Evolutionary conservation across 92 coral and sea anemone genomes (phyloP).

Genomic region (Phenganax marumi): DNA sequence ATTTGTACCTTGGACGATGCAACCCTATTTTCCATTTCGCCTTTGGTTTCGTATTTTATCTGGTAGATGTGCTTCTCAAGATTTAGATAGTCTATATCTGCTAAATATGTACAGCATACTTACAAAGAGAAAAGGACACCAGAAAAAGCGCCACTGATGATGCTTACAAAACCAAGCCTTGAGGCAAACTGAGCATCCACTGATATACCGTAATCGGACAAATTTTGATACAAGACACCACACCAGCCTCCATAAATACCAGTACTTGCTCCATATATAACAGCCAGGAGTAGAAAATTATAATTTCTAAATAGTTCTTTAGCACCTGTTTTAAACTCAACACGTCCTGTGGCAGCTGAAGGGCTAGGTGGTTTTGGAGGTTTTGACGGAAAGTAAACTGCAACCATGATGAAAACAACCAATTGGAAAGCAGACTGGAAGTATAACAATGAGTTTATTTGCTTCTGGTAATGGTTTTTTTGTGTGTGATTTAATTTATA

Average conservation of each 20-base stretch:
- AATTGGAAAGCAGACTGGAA: conserved; percentile 69
- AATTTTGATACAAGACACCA: conserved; percentile 76
- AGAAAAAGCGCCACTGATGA: conserved; percentile 83
- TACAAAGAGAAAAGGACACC: conserved; percentile 93
- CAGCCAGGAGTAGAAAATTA: conserved; percentile 77
- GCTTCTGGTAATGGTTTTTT: conserved; percentile 45
- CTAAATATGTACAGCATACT: conserved; percentile 37
- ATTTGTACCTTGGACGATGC: too few species aligned
- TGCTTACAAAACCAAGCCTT: conserved; percentile 91
- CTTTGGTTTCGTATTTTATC: too few species aligned
- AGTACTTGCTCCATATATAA: conserved; percentile 83
- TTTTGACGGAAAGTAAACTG: conserved; percentile 74
- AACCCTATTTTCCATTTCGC: too few species aligned
- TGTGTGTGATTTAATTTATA: conserved; percentile 54
- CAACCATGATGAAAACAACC: conserved; percentile 61
- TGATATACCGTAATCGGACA: conserved; percentile 60
- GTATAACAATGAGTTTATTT: conserved; percentile 77
- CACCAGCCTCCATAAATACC: conserved; percentile 98
- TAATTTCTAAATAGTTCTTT: conserved; percentile 69
- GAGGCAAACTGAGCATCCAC: conserved; percentile 80
- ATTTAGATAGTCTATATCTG: too few species aligned
- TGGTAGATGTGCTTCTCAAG: too few species aligned
- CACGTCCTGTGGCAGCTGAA: conserved; percentile 93
- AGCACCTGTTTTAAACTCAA: conserved; percentile 74
- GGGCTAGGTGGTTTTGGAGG: conserved; percentile 85